Base-by-base conservation (phyloP, 2,888 invertebrate genomes). In the Sipha maydis region DNA sequence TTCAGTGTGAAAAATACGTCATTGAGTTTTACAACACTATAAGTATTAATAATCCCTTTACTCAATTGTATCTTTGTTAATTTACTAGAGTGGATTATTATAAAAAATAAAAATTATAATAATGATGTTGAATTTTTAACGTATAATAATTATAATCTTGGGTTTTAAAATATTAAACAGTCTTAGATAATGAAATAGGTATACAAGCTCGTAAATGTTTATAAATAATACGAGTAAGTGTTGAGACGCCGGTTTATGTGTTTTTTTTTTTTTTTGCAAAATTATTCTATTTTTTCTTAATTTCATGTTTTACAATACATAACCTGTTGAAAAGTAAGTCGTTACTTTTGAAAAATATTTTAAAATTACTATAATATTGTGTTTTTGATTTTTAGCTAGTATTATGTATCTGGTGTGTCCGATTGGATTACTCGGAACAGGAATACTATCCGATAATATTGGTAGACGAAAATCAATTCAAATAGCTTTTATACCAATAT, bases 401-500 rank as follows among this genome's bases (percentile, higher is more conserved):
- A 56, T 84, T 48, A 73, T 85, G 54, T 78, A 79, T 75, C 79
- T 89, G 34, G 25, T 77, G 54, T 84, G 84, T 79, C 89, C 89
- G 14, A 31, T 89, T 11, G 89, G 89, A 54, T 84, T 84, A 71
- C 17, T 89, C 21, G 56, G 85, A 21, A 75, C 78, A 41, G 89
- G 89, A n/a, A 41, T 31, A 41, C 31, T 85, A 54, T 80, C 80
- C 71, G 89, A 89, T 79, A 41, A 38, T 31, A 69, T 85, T 31
- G 89, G 89, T 11, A 48, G 89, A 56, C 84, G 75, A 73, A 71
- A 78, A 17, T 28, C 89, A 8, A 48, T 88, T 38, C 86, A 88
- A 54, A 73, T 89, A 19, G 75, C 83, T 41, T 89, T 85, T n/a
- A 78, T 86, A 78, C 86, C 86, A 31, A 79, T 89, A 21, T 56